These are phyloP conservation scores for Candoia aspera DNA, from an alignment of 2,113 vertebrate genomes.

Conservation along the genomic window DNA sequence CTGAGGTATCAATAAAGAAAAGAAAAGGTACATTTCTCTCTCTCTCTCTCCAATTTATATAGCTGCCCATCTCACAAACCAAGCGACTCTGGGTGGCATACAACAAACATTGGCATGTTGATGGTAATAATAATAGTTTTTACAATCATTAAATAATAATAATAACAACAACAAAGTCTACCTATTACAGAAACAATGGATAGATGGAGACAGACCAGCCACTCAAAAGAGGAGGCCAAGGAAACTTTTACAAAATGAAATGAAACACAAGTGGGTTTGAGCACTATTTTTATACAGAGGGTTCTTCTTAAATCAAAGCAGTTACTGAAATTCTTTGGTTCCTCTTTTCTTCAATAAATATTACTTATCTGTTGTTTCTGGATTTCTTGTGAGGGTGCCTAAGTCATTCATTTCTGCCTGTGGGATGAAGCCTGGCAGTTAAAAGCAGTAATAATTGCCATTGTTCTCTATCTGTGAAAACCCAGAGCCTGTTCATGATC, in stretches of 20 bases:
- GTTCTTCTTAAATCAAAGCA: not conserved
- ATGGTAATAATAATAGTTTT: not conserved
- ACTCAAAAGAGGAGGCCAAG: not conserved
- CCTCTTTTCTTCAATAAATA: not conserved
- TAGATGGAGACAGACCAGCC: not conserved
- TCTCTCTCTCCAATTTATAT: no score
- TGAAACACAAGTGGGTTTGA: not conserved
- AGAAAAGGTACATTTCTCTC: no score
- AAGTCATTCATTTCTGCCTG: not conserved
- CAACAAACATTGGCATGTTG: slow-evolving; percentile 19
- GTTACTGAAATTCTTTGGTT: not conserved
- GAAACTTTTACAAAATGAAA: not conserved
- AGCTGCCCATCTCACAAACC: no score
- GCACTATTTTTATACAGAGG: not conserved
- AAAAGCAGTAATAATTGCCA: not conserved
- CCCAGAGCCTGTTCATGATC: not conserved
- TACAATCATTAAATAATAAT: not conserved
- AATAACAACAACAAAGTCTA: not conserved
- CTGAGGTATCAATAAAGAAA: slow-evolving; percentile 36
- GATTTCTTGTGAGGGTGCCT: not conserved
- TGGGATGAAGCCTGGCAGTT: not conserved
- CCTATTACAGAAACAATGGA: not conserved
- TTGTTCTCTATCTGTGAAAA: not conserved
- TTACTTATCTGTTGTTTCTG: not conserved
- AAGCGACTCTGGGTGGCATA: no score